Percentiles rank a stretch among this genome's conserved stretches.
Evolutionary conservation across 2,113 vertebrate species (phyloP).

Genomic region (Coregonus clupeaformis): DNA sequence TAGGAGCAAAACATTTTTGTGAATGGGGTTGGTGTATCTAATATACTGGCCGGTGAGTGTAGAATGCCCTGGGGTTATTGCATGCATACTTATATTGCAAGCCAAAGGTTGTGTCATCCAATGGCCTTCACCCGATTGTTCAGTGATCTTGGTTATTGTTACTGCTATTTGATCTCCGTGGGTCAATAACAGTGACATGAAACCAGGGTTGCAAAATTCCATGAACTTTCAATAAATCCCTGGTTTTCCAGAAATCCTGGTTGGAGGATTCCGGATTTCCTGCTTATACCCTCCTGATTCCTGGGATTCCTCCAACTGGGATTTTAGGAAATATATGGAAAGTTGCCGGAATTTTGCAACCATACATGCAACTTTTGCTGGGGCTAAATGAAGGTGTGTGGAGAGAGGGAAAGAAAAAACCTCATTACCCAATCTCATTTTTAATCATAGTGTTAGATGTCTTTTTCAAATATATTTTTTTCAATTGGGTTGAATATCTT

Average conservation of each 20-base stretch:
- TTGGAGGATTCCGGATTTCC: no score
- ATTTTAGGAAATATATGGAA: no score
- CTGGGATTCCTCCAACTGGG: no score
- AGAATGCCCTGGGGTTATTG: no score
- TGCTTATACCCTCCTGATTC: no score
- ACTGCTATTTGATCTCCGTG: slow-evolving; percentile 31
- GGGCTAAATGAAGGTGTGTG: slow-evolving; percentile 20
- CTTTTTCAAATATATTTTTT: background rate
- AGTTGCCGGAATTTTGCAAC: no score
- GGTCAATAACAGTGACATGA: slow-evolving; percentile 28
- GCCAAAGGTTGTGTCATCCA: background rate
- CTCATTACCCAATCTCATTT: background rate
- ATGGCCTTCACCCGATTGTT: background rate
- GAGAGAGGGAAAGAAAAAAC: slow-evolving; percentile 1
- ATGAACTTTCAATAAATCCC: no score
- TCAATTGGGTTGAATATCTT: background rate
- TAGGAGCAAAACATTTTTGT: no score
- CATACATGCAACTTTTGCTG: slow-evolving; percentile 5
- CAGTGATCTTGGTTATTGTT: slow-evolving; percentile 25
- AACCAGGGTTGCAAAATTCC: no score
- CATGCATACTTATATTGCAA: background rate
- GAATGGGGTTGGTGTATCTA: no score
- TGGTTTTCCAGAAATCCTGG: no score
- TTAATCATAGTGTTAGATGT: background rate
- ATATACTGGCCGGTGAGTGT: no score